These are phyloP conservation scores for Rhinoptilus africanus DNA, from an alignment of 2,113 vertebrate species.

Conservation along the genomic window DNA sequence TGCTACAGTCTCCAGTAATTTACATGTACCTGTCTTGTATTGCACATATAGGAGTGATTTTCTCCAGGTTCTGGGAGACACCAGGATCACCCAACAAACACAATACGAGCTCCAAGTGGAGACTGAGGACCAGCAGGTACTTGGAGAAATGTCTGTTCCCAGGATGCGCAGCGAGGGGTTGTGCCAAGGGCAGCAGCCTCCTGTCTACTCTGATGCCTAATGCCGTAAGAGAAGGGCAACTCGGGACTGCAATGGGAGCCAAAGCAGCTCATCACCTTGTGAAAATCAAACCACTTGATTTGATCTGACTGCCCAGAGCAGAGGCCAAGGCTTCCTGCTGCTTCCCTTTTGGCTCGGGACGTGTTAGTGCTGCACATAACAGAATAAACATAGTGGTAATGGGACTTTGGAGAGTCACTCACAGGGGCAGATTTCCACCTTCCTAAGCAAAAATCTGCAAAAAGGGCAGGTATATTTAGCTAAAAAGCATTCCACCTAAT, in stretches of 20 bases:
- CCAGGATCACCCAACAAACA: neutral
- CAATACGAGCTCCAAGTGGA: neutral
- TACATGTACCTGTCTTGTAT: no score
- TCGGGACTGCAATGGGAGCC: neutral
- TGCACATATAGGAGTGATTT: rapidly evolving
- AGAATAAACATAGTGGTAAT: neutral
- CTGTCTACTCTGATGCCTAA: neutral
- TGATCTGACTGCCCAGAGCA: conserved; percentile 13
- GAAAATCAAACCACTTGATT: neutral
- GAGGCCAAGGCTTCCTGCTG: neutral
- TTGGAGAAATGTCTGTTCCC: rapidly evolving
- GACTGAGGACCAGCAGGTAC: neutral
- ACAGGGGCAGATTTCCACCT: neutral
- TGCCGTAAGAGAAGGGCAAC: neutral
- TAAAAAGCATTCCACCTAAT: neutral
- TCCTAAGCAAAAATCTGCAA: neutral
- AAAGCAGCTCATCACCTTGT: neutral
- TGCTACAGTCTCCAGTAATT: neutral
- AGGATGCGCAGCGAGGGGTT: rapidly evolving
- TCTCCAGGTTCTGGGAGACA: neutral
- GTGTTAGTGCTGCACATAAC: neutral
- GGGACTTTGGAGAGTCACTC: neutral
- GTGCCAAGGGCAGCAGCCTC: neutral
- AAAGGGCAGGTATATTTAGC: neutral
- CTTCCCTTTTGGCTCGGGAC: neutral